phyloP scores from a whole-genome alignment of 2,888 invertebrate species.

The Eupithecia inturbata region DNA sequence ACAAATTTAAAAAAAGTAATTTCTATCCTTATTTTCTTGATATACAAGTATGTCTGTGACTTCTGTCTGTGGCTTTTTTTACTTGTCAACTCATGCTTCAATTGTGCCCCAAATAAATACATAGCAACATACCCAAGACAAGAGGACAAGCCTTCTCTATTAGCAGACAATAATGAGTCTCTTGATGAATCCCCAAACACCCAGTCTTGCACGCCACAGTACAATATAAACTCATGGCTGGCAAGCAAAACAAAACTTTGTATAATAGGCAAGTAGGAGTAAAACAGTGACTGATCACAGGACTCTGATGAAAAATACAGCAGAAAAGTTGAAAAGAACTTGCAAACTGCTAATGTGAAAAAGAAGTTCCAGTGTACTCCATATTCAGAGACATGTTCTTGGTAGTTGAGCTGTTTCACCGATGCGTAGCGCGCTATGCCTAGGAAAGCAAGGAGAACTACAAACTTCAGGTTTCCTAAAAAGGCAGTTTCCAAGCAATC shows the following conservation, averaged over 20 bases:
- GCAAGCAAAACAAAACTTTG: slow-evolving; percentile 83
- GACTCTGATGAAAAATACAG: slow-evolving; percentile 67
- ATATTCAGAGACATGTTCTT: slow-evolving; percentile 96
- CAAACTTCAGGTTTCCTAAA: slow-evolving; percentile 66
- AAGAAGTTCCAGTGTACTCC: slow-evolving; percentile 99
- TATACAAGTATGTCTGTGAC: slow-evolving; percentile 27
- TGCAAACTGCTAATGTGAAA: slow-evolving; percentile 94
- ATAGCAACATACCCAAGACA: slow-evolving; percentile 92
- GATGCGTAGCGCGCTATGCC: slow-evolving; percentile 86
- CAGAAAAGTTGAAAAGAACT: slow-evolving; percentile 87
- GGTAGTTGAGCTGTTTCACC: slow-evolving; percentile 89
- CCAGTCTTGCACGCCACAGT: slow-evolving; percentile 87
- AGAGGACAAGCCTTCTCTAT: slow-evolving; percentile 96
- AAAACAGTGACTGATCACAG: neutral
- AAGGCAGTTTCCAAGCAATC: slow-evolving; percentile 61
- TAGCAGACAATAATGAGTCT: slow-evolving; percentile 88
- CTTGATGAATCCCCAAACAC: slow-evolving; percentile 86
- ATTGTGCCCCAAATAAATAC: slow-evolving; percentile 89
- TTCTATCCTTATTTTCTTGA: slow-evolving; percentile 25
- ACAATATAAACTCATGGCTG: slow-evolving; percentile 87
- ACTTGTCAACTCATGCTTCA: slow-evolving; percentile 83
- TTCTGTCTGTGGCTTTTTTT: slow-evolving; percentile 48
- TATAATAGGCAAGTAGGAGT: slow-evolving; percentile 64
- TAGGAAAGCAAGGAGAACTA: slow-evolving; percentile 76
- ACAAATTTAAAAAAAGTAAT: slow-evolving; percentile 27